Conservation (phyloP, 2,113 vertebrate species). For the Cynoglossus semilaevis region DNA sequence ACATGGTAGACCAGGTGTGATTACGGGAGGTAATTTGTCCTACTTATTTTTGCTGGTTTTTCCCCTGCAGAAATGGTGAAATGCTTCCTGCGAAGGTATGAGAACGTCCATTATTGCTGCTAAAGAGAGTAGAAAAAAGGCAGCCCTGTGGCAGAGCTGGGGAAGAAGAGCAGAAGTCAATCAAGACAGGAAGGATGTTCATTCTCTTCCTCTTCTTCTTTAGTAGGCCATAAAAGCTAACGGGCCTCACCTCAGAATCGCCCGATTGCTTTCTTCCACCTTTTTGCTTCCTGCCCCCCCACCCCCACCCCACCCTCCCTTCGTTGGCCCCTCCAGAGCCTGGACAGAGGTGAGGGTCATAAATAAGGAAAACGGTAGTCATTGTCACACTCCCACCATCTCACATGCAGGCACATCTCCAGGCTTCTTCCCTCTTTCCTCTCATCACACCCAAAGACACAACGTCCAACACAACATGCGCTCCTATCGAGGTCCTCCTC, state of each 20-base stretch:
- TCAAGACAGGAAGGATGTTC: constrained; percentile 65
- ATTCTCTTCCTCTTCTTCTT: constrained; percentile 61
- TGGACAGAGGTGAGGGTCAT: constrained; percentile 71
- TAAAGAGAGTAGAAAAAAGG: constrained; percentile 51
- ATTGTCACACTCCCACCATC: constrained; percentile 28
- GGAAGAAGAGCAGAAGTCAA: constrained; percentile 58
- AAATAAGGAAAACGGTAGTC: constrained; percentile 74
- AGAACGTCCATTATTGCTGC: constrained; percentile 58
- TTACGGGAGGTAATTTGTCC: constrained; percentile 56
- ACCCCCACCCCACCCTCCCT: constrained; percentile 29
- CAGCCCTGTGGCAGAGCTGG: constrained; percentile 33
- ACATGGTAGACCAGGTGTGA: constrained; percentile 42
- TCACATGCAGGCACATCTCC: constrained; percentile 41
- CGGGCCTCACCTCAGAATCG: constrained; percentile 66
- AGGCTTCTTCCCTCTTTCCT: constrained; percentile 35
- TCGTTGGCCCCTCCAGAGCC: constrained; percentile 66
- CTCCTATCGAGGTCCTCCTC: constrained; percentile 37
- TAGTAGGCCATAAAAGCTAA: constrained; percentile 76
- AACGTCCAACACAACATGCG: background rate
- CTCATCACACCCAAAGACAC: constrained; percentile 8
- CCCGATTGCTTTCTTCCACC: constrained; percentile 33
- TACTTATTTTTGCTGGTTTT: constrained; percentile 53
- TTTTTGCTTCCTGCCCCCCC: constrained; percentile 3
- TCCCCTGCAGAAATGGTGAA: constrained; percentile 26
- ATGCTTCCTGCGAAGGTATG: constrained; percentile 45